phyloP scores from a whole-genome alignment of 2,888 invertebrate genomes.

The Monopis laevigella region DNA sequence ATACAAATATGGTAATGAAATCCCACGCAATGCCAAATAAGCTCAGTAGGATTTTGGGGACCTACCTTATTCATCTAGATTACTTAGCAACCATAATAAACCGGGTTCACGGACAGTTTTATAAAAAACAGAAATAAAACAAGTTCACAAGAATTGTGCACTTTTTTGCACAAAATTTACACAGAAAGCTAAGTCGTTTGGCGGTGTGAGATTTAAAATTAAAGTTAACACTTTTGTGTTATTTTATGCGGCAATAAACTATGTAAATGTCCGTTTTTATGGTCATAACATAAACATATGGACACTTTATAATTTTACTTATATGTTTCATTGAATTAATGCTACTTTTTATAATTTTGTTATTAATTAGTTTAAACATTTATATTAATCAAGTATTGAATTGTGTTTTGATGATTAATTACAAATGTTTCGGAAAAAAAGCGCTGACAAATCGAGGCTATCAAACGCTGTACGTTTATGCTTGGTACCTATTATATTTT shows the following conservation, averaged over 20 bases:
- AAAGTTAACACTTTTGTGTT: constrained; percentile 42
- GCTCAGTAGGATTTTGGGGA: too few relatives aligned
- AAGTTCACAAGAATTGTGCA: constrained; percentile 54
- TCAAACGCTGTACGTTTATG: too few relatives aligned
- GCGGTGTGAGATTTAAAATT: constrained; percentile 47
- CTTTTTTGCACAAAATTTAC: constrained; percentile 43
- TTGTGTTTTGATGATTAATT: constrained; percentile 42
- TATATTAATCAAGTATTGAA: neutral
- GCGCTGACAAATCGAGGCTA: constrained; percentile 50
- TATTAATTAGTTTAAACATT: too few relatives aligned
- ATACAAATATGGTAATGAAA: constrained; percentile 40
- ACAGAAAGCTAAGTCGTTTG: too few relatives aligned
- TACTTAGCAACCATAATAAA: constrained; percentile 45
- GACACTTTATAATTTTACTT: too few relatives aligned
- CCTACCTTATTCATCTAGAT: constrained; percentile 44
- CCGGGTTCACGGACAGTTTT: constrained; percentile 36
- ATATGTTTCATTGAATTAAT: too few relatives aligned
- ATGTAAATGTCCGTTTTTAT: constrained; percentile 42
- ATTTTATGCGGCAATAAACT: constrained; percentile 41
- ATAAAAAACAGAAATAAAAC: constrained; percentile 31
- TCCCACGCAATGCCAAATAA: constrained; percentile 30
- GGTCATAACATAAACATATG: too few relatives aligned
- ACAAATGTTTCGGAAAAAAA: constrained; percentile 41
- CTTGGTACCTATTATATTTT: constrained; percentile 28
- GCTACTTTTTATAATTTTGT: too few relatives aligned